Evolutionary conservation across 2,888 invertebrate genomes (phyloP).

Genomic region (Artemia sp.): DNA sequence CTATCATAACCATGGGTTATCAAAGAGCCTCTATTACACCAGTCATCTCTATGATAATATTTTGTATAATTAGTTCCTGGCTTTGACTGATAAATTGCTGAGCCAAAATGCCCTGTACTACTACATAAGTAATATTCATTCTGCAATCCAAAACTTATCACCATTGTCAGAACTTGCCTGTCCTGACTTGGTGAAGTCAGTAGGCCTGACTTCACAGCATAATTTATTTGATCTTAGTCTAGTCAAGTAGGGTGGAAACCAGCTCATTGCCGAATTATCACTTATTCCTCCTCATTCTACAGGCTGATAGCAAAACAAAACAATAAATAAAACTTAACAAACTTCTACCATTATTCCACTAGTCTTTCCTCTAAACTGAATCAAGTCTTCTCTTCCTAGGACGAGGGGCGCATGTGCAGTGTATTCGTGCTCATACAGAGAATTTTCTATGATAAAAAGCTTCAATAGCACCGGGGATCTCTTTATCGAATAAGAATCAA

Average conservation of each 20-base stretch:
- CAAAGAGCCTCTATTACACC: too few species aligned
- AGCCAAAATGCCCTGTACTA: too few species aligned
- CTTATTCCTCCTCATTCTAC: not conserved
- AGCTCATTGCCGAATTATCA: conserved; percentile 10
- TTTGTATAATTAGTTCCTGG: too few species aligned
- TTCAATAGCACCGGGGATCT: not conserved
- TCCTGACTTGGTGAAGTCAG: conserved; percentile 8
- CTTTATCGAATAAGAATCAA: not conserved
- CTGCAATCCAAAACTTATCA: not conserved
- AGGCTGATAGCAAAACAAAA: too few species aligned
- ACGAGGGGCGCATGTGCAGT: conserved; percentile 5
- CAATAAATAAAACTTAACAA: too few species aligned
- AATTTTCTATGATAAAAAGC: not conserved
- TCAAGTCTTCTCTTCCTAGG: not conserved
- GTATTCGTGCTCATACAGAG: not conserved
- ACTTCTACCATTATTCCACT: not conserved
- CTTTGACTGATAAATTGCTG: too few species aligned
- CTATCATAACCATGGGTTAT: too few species aligned
- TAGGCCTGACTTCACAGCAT: conserved; percentile 13
- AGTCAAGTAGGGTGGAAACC: not conserved
- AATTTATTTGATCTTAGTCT: not conserved
- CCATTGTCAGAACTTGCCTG: conserved; percentile 15
- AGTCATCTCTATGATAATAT: too few species aligned
- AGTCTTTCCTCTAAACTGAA: not conserved
- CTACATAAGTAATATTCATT: not conserved